Base-by-base conservation (phyloP, 2,888 invertebrate genomes). In the Drosophila mimetica region DNA sequence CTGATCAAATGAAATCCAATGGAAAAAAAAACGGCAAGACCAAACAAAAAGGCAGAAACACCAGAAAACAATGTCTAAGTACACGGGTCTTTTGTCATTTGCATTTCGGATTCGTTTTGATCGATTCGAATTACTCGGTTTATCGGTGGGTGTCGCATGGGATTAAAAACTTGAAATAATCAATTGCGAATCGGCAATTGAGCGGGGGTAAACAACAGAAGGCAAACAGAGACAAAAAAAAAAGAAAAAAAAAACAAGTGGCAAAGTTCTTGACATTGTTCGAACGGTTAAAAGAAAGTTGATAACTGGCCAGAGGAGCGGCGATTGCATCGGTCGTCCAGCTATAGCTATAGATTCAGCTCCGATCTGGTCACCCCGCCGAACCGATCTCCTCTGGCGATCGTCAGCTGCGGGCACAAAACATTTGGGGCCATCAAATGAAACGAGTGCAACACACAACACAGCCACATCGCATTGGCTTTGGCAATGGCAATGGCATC, bases 241-340 rank as follows among this genome's bases (percentile, higher is more conserved):
- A 36, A 28, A 30, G 13, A 11, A 9, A 18, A 44, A 36, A 58
- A 63, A 51, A 64, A 42, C 59, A 65, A 72, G 73, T 73, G 74
- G 65, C 53, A 65, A 74, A 64, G 79, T 84, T 80, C 87, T 81
- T 80, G 78, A 73, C 74, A 83, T 54, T 71, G 63, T 71, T 67
- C 41, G 59, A 82, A 86, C 82, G 87, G 82, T 82, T 78, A 78
- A 82, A 70, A 86, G 82, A 82, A 82, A 82, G 86, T 78, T 69
- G 59, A 54, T 41, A 54, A 75, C 72, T 73, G 72, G 75, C 77
- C 70, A 67, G 71, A 57, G 50, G 59, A 50, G 54, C 25, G 5
- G 25, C 6, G 53, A 55, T 46, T 28, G 34, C 48, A 28, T 46
- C 46, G 46, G 11, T 4, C 30, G n/a, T n/a, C 6, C 4, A 25